Evolutionary conservation across 2,888 invertebrate genomes (phyloP).

Genomic region (Troides helena): DNA sequence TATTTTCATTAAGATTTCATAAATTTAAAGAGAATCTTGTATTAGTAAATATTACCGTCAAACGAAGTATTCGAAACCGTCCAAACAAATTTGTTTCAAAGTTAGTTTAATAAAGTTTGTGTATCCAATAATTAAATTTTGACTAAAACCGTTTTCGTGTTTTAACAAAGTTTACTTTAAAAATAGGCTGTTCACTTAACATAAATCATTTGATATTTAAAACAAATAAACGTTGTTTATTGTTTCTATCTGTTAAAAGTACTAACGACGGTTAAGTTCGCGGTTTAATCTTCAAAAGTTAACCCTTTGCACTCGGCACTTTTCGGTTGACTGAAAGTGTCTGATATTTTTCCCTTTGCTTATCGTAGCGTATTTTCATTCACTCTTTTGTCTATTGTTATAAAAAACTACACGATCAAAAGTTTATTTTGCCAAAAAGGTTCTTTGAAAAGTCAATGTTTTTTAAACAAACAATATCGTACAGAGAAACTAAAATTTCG

Average conservation of each 20-base stretch:
- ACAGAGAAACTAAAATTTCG: no score
- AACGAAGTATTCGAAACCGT: conserved; percentile 17
- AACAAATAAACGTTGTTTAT: background rate
- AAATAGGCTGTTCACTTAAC: background rate
- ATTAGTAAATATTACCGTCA: conserved; percentile 7
- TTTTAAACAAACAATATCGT: no score
- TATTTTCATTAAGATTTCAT: conserved; percentile 9
- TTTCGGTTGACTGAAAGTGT: background rate
- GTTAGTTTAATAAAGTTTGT: conserved; percentile 12
- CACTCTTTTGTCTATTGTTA: background rate
- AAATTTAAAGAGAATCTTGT: conserved; percentile 11
- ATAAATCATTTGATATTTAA: background rate
- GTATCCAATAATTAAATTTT: conserved; percentile 12
- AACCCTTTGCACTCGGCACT: background rate
- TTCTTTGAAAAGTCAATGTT: no score
- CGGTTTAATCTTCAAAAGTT: background rate
- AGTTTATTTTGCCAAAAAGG: no score
- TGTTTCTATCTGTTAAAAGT: background rate
- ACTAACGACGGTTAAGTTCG: background rate
- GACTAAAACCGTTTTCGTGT: conserved; percentile 13
- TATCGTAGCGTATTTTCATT: background rate
- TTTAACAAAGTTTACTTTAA: conserved; percentile 4
- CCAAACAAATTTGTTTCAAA: conserved; percentile 10
- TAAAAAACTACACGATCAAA: background rate
- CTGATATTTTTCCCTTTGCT: background rate